phyloP scores from a whole-genome alignment of 2,888 invertebrate species.

The Thereva nobilitata region DNA sequence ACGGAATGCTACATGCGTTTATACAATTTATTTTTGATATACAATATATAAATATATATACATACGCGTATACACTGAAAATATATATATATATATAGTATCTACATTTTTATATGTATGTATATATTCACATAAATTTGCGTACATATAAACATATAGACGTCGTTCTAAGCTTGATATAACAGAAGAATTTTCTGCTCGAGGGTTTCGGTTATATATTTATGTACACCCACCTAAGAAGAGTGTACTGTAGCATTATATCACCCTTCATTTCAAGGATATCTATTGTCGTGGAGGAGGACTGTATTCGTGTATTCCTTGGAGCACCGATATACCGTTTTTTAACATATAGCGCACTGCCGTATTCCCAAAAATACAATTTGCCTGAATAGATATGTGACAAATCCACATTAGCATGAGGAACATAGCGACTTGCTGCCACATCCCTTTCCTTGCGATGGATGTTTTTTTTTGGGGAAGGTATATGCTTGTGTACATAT shows the following conservation, averaged over 20 bases:
- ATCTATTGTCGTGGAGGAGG: constrained; percentile 6
- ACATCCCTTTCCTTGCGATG: constrained; percentile 12
- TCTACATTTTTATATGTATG: too few species aligned
- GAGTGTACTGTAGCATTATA: constrained; percentile 14
- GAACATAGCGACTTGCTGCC: constrained; percentile 29
- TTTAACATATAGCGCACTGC: constrained; percentile 18
- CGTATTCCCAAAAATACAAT: constrained; percentile 39
- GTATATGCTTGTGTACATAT: too few species aligned
- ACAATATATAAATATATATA: constrained; percentile 13
- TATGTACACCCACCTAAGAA: background rate
- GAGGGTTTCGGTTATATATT: constrained; percentile 23
- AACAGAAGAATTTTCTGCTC: constrained; percentile 34
- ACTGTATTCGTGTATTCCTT: constrained; percentile 10
- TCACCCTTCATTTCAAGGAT: constrained; percentile 15
- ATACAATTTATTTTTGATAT: background rate
- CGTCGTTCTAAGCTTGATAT: constrained; percentile 14
- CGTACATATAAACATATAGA: background rate
- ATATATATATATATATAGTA: too few species aligned
- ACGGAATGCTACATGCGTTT: too few species aligned
- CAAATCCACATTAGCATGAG: constrained; percentile 38
- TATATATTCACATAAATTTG: background rate
- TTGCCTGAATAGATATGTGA: constrained; percentile 38
- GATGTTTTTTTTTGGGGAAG: background rate
- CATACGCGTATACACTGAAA: background rate
- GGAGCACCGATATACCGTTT: constrained; percentile 24